Conservation (phyloP, 2,113 vertebrate genomes). For the Vanacampus margaritifer region DNA sequence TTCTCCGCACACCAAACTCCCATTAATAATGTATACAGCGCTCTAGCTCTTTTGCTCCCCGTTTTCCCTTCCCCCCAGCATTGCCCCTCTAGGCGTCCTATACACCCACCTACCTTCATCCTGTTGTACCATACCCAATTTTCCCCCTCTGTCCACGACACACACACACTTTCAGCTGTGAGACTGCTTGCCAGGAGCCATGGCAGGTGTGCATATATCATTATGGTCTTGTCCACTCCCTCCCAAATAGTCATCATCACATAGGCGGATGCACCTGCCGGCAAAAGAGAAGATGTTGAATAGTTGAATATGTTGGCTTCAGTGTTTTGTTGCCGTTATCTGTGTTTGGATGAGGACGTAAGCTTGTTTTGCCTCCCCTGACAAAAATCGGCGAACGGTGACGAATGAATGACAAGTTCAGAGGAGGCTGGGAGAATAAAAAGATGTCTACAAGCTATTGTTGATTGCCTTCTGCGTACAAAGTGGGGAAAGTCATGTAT, state of each 20-base stretch:
- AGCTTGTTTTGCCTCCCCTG: conserved; percentile 23
- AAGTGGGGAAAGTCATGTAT: conserved; percentile 34
- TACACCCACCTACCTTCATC: conserved; percentile 25
- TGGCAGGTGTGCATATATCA: conserved; percentile 68
- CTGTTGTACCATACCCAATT: conserved; percentile 12
- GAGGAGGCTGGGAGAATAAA: conserved; percentile 23
- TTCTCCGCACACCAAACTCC: conserved; percentile 64
- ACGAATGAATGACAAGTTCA: conserved; percentile 42
- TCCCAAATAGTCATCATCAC: conserved; percentile 42
- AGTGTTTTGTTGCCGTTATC: conserved; percentile 3
- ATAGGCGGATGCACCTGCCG: conserved; percentile 46
- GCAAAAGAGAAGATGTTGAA: conserved; percentile 15
- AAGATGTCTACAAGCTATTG: conserved; percentile 21
- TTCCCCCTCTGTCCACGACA: background rate
- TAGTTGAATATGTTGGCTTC: conserved; percentile 14
- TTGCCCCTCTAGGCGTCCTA: conserved; percentile 46
- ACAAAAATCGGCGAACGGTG: conserved; percentile 28
- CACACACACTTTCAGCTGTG: conserved; percentile 41
- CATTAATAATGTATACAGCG: conserved; percentile 76
- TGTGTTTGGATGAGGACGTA: conserved; percentile 20
- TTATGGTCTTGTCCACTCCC: conserved; percentile 47
- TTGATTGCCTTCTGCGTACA: conserved; percentile 28
- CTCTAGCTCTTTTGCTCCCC: conserved; percentile 55
- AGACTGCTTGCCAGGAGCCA: conserved; percentile 47
- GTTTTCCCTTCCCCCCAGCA: conserved; percentile 35